These are phyloP conservation scores for Cylas formicarius DNA, from an alignment of 1,140 invertebrate genomes.

Conservation along the genomic window DNA sequence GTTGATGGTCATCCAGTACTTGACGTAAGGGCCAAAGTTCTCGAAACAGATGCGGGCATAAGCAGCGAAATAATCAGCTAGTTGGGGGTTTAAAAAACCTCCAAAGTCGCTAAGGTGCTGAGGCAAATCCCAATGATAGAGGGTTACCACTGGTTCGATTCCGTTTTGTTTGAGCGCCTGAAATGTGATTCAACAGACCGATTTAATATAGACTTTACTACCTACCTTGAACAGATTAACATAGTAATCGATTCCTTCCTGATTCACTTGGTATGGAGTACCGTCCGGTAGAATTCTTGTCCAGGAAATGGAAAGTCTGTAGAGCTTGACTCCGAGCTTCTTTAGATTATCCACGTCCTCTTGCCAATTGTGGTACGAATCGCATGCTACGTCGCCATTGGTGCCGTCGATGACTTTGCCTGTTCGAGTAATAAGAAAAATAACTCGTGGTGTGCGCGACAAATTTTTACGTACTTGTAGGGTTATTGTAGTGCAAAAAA, in stretches of 20 bases:
- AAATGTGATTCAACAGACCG: too few relatives aligned
- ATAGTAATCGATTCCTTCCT: conserved; percentile 56
- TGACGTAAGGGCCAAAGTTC: conserved; percentile 33
- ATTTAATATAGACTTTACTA: not conserved
- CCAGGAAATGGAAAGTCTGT: conserved; percentile 57
- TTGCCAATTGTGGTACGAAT: conserved; percentile 52
- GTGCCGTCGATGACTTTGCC: conserved; percentile 41
- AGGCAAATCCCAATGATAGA: conserved; percentile 43
- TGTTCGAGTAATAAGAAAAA: conserved; percentile 38
- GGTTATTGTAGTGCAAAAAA: conserved; percentile 2
- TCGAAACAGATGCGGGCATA: conserved; percentile 33
- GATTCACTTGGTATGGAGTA: conserved; percentile 46
- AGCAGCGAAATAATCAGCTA: conserved; percentile 37
- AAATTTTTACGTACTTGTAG: not conserved
- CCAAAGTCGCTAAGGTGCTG: conserved; percentile 43
- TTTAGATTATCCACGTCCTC: conserved; percentile 48
- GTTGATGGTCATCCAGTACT: conserved; percentile 49
- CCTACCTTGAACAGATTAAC: conserved; percentile 47
- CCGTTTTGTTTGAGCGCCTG: conserved; percentile 42
- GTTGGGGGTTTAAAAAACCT: conserved; percentile 43
- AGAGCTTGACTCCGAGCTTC: conserved; percentile 43
- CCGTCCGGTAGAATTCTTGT: conserved; percentile 37
- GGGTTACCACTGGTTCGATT: conserved; percentile 48
- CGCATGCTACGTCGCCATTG: conserved; percentile 50
- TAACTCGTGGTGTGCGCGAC: not conserved